Evolutionary conservation across 1,140 invertebrate genomes (phyloP).

Genomic region (Drosophila nannoptera): DNA sequence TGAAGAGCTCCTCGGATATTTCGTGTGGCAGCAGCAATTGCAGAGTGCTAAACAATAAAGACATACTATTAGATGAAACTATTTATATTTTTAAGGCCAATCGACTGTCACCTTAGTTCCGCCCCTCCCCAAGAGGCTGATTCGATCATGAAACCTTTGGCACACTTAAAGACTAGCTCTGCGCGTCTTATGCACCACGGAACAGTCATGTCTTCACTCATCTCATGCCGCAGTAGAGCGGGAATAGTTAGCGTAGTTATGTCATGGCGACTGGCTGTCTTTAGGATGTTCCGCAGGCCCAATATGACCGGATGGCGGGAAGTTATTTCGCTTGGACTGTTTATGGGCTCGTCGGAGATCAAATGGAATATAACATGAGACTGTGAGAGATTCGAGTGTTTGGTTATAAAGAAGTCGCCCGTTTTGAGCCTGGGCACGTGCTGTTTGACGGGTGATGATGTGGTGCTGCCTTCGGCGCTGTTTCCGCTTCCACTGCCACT

Average conservation of each 20-base stretch:
- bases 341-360: constrained; percentile 88
- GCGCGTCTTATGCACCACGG: constrained; percentile 97
- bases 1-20: constrained; percentile 92
- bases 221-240: constrained; percentile 93
- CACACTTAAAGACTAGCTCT: constrained; percentile 98
- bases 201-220: constrained; percentile 98
- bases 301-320: constrained; percentile 97
- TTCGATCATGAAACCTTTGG: constrained; percentile 99
- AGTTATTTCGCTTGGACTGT: constrained; percentile 90
- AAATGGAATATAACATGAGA: constrained; percentile 97
- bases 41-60: constrained; percentile 59
- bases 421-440: constrained; percentile 83
- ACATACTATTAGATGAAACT: background rate
- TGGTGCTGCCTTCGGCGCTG: constrained; percentile 48
- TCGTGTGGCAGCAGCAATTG: constrained; percentile 84
- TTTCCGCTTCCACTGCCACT: constrained; percentile 31
- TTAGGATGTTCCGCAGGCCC: constrained; percentile 95
- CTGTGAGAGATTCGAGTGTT: constrained; percentile 96
- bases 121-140: constrained; percentile 95
- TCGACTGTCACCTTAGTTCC: constrained; percentile 84
- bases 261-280: constrained; percentile 95
- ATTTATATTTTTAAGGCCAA: background rate
- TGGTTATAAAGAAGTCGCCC: constrained; percentile 96
- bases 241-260: constrained; percentile 96
- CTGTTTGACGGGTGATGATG: constrained; percentile 59